These are phyloP conservation scores for Xerus inauris DNA, from an alignment of 2,113 vertebrate genomes.

Conservation along the genomic window DNA sequence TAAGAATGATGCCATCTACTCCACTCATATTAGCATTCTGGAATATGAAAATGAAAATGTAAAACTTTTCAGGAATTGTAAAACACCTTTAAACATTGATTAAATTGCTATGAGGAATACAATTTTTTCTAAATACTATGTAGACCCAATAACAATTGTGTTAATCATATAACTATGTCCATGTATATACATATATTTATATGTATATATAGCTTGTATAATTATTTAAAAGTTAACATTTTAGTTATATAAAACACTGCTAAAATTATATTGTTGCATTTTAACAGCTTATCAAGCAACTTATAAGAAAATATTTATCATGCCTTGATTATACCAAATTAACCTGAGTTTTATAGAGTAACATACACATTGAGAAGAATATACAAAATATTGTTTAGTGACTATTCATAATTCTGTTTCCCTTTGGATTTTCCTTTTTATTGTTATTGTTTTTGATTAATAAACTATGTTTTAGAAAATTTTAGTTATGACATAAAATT, in stretches of 20 bases:
- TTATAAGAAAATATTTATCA: neutral
- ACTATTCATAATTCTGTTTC: neutral
- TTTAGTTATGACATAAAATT: neutral
- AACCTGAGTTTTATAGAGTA: neutral
- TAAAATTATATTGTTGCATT: neutral
- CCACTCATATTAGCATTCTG: neutral
- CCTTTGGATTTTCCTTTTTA: neutral
- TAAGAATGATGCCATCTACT: too few relatives aligned
- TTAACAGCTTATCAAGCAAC: neutral
- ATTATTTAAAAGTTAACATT: neutral
- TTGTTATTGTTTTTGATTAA: neutral
- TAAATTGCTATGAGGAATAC: neutral
- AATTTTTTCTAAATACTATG: neutral
- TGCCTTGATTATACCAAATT: neutral
- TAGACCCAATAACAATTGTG: neutral
- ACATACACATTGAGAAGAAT: neutral
- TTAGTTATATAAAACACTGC: neutral
- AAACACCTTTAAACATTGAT: neutral
- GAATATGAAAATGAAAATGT: neutral
- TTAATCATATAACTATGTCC: neutral
- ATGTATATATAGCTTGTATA: neutral
- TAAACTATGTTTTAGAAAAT: neutral
- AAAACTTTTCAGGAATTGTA: neutral
- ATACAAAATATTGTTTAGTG: neutral
- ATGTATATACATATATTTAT: neutral